phyloP scores from a whole-genome alignment of 2,888 invertebrate species.

The Leucania comma region DNA sequence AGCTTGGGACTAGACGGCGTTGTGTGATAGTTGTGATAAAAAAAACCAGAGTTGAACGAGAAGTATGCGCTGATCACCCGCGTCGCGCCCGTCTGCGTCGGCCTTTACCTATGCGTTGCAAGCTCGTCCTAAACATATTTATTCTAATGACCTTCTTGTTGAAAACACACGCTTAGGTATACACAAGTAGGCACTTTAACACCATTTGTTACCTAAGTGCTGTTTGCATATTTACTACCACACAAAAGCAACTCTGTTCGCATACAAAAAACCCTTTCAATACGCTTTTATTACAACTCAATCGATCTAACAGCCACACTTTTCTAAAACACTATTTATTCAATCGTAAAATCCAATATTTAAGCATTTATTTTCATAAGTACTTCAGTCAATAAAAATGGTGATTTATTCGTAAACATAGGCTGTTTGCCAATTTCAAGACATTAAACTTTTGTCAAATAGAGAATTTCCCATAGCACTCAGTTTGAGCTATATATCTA shows the following conservation, averaged over 20 bases:
- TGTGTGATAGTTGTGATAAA: too few relatives aligned
- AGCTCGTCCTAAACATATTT: background rate
- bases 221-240: constrained; percentile 31
- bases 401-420: constrained; percentile 24
- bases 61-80: too few relatives aligned
- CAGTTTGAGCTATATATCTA: constrained; percentile 8
- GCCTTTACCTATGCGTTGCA: background rate
- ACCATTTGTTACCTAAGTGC: constrained; percentile 11
- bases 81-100: background rate
- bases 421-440: constrained; percentile 36
- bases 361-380: constrained; percentile 29
- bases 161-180: constrained; percentile 8
- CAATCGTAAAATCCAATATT: constrained; percentile 40
- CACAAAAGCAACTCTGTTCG: background rate
- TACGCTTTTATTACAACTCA: constrained; percentile 3
- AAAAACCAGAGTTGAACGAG: too few relatives aligned
- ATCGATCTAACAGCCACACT: constrained; percentile 31
- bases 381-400: constrained; percentile 37
- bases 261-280: constrained; percentile 14
- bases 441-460: constrained; percentile 30
- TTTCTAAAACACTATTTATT: constrained; percentile 25
- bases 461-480: constrained; percentile 44
- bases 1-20: too few relatives aligned
- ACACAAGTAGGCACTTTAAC: constrained; percentile 17
- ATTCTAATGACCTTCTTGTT: constrained; percentile 14